A percentile compares a stretch with the other conserved stretches of the same genome.
These are phyloP conservation scores for Aromia moschata DNA, from an alignment of 2,888 invertebrate genomes.

Conservation along the genomic window DNA sequence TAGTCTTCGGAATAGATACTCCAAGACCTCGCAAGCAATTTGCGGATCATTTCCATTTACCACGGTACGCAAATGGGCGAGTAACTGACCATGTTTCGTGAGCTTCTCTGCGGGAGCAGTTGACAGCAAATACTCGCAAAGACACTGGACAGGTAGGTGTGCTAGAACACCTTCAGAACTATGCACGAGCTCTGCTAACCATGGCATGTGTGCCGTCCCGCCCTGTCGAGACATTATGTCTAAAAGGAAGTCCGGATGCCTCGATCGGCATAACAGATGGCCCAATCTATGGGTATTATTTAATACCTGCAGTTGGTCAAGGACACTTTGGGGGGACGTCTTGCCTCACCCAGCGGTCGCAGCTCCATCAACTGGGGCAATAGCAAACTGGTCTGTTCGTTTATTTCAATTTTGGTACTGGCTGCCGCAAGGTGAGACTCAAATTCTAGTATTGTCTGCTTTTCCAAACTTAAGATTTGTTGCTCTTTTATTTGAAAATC, in stretches of 20 bases:
- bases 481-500: constrained; percentile 72
- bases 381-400: constrained; percentile 87
- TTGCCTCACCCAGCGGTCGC: constrained; percentile 84
- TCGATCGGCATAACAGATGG: constrained; percentile 85
- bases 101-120: constrained; percentile 73
- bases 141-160: constrained; percentile 94
- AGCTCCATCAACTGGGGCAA: constrained; percentile 86
- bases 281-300: constrained; percentile 85
- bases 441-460: constrained; percentile 84
- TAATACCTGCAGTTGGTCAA: constrained; percentile 82
- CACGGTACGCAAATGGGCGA: constrained; percentile 68
- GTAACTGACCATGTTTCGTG: constrained; percentile 76
- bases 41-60: constrained; percentile 65
- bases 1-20: constrained; percentile 84
- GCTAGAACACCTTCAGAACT: constrained; percentile 87
- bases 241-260: constrained; percentile 91
- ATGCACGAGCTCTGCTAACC: constrained; percentile 93
- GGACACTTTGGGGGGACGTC: constrained; percentile 81
- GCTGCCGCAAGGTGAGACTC: constrained; percentile 93
- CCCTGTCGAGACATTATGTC: constrained; percentile 89
- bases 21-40: constrained; percentile 82
- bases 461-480: constrained; percentile 76
- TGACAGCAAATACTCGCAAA: constrained; percentile 92
- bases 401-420: constrained; percentile 87
- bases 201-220: constrained; percentile 94